Evolutionary conservation across 2,888 invertebrate genomes (phyloP), one percentile per base, ranked within the genome.

Genomic region (Drosophila crucigera): DNA sequence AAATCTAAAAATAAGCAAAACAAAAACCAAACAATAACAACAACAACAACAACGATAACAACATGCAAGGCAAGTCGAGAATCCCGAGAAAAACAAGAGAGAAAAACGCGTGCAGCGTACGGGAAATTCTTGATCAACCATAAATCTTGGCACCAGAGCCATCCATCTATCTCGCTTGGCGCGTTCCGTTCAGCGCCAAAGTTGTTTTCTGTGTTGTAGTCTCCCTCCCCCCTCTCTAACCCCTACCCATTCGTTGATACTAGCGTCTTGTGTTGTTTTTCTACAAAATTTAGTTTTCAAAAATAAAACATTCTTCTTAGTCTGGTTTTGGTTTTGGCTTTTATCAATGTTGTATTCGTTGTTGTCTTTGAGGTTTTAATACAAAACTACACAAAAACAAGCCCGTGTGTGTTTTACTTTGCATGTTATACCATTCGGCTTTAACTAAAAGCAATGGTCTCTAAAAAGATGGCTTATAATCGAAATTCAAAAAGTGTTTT

Each of bases 41-140:
- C 52, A 52, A 25, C 11, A 22, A 33, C 39, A 53, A 54, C 37
- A 54, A 50, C 60, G 67, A 63, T 52, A 61, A 52, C 58, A 37
- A 59, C 56, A 66, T 62, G 55, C 64, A 73, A 65, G 68, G 53
- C 74, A 68, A 73, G 33, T 37, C 65, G 43, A 65, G 65, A 56
- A n/a, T 56, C 43, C 41, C 53, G 30, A 80, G 37, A 19, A 31
- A 37, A 61, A 41, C 10, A 65, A 47, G 75, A 80, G 66, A 67
- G 54, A 68, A 86, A 77, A 83, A 71, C 85, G 82, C 79, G 77
- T 75, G 74, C 73, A 70, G 54, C 82, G 88, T 77, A 89, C 85
- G 91, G 84, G 77, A 90, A 91, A 92, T 91, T 92, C 89, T 90
- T 89, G 91, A 92, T 90, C 90, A 87, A 88, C 80, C 83, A 91